phyloP scores from a whole-genome alignment of 2,888 invertebrate genomes.

The Invenusta paracnida region DNA sequence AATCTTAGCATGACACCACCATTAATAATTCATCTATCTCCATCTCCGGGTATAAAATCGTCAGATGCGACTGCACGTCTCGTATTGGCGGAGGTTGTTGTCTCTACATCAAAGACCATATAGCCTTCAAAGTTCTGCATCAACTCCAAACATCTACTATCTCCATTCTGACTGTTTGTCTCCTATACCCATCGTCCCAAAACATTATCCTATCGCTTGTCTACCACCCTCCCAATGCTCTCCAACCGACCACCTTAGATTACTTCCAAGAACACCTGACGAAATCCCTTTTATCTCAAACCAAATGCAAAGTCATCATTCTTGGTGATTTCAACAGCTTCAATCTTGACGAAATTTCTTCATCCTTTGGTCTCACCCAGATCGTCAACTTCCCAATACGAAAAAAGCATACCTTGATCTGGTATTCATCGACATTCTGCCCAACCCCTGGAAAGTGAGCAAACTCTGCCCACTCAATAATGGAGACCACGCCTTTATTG shows the following conservation, averaged over 20 bases:
- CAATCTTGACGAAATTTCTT: background rate
- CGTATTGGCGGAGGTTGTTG: constrained; percentile 6
- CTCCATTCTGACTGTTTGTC: background rate
- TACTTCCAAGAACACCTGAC: background rate
- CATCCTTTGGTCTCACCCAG: background rate
- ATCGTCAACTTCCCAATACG: background rate
- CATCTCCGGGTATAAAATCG: constrained; percentile 5
- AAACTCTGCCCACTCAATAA: background rate
- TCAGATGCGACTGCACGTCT: constrained; percentile 15
- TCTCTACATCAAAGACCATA: constrained; percentile 27
- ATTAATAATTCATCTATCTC: background rate
- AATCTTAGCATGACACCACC: background rate
- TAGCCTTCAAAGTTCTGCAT: background rate
- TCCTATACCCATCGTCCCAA: background rate
- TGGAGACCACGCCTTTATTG: constrained; percentile 7
- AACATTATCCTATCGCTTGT: background rate
- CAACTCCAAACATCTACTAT: background rate
- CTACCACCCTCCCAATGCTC: constrained; percentile 27
- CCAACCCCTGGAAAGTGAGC: background rate
- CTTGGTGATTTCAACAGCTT: constrained; percentile 2
- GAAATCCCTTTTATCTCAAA: background rate
- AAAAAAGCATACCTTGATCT: constrained; percentile 13
- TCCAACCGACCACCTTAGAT: background rate
- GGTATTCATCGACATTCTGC: background rate
- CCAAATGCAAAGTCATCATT: background rate